Percentiles rank a stretch among this genome's conserved stretches.
Evolutionary conservation across 2,888 invertebrate species (phyloP).

Genomic region (Tipula unca): DNA sequence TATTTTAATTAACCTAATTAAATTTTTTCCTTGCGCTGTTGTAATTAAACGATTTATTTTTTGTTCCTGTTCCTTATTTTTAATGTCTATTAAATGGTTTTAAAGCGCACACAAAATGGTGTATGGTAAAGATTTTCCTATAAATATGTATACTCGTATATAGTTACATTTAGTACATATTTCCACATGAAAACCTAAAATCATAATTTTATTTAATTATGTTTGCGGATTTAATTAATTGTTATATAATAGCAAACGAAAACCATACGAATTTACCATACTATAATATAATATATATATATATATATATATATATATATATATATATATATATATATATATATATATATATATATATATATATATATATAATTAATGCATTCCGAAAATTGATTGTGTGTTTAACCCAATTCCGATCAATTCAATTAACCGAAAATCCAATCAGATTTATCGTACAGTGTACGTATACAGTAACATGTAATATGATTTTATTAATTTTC

Average conservation of each 20-base stretch:
- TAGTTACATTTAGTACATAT: too few relatives aligned
- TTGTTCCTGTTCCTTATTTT: neutral
- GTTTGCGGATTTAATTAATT: neutral
- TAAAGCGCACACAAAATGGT: neutral
- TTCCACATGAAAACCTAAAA: neutral
- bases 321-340: neutral
- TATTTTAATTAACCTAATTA: conserved; percentile 3
- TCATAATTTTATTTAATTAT: neutral
- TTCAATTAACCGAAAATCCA: neutral
- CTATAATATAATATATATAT: neutral
- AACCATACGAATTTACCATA: neutral
- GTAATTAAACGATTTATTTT: neutral
- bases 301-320: neutral
- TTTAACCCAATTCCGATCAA: neutral
- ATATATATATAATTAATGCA: neutral
- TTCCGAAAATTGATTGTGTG: neutral
- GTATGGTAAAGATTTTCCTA: neutral
- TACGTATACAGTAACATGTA: neutral
- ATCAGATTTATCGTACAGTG: neutral
- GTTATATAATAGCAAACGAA: neutral
- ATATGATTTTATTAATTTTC: neutral
- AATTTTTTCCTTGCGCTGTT: neutral
- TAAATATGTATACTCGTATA: neutral
- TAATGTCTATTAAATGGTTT: neutral
- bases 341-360: neutral